Base-by-base conservation (phyloP, 1,140 invertebrate genomes). In the Alviniconcha marisindica region DNA sequence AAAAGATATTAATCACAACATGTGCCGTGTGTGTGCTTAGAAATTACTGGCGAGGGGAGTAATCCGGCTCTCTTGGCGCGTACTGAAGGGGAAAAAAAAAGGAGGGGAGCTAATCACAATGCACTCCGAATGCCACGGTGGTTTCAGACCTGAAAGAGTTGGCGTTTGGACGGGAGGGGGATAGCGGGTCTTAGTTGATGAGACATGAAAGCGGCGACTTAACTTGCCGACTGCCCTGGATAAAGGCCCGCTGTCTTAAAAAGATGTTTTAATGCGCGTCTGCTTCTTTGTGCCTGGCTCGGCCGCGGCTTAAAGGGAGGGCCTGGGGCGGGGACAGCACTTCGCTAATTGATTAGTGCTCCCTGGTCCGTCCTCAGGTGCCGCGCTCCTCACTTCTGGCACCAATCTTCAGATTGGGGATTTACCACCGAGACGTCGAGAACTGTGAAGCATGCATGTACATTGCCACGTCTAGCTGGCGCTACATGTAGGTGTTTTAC, bases 1-100 rank as follows among this genome's bases (percentile, higher is more conserved):
- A 80, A 80, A 80, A 80, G 78, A 80, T 80, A 80, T 80, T 80
- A 80, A 80, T 80, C 78, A 80, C 56, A 80, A 80, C 78, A 80
- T 80, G 78, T 80, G 78, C 60, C 78, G 78, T 44, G 56, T 66
- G 33, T 69, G 60, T 69, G 78, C 51, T 31, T 12, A 80, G 78
- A 80, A 80, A 80, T 80, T 80, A 80, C 78, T 66, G 78, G 78
- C 56, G 60, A 60, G 77, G 48, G 38, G 44, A 48, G 7, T 48
- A 48, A 48, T 48, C 44, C 44, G 44, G 44, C 44, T 48, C 44
- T 48, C 18, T 48, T 5, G 44, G 5, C 44, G 44, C 44, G 44
- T 48, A n/a, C n/a, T n/a, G n/a, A n/a, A 18, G 44, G 44, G 44
- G 44, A 48, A 48, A 48, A 48, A n/a, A n/a, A n/a, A n/a, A n/a